Conservation (phyloP, 2,113 vertebrate genomes). For the Corvus cornix region DNA sequence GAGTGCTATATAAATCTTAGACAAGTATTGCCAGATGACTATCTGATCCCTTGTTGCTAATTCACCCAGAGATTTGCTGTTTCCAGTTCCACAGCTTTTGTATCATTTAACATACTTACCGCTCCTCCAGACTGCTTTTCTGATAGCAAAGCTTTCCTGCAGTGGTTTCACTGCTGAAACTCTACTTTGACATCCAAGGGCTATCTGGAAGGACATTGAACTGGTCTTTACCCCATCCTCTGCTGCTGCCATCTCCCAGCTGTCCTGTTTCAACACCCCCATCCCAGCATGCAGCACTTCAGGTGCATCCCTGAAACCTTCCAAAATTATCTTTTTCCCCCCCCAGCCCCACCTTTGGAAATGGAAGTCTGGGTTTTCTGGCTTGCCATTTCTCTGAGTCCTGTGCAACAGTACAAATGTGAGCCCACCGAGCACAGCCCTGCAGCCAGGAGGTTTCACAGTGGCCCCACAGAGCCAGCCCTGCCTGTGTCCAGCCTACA, state of each 20-base stretch:
- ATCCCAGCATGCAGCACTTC: accelerated
- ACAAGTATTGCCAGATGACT: not conserved
- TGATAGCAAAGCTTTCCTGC: not conserved
- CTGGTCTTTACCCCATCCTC: not conserved
- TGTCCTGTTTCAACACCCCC: not conserved
- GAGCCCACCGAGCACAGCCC: not conserved
- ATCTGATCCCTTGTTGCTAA: not conserved
- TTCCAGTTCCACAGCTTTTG: not conserved
- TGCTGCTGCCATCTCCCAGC: not conserved
- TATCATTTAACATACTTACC: not conserved
- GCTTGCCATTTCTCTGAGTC: accelerated
- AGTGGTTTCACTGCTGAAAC: not conserved
- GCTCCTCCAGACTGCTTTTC: not conserved
- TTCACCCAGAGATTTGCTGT: not conserved
- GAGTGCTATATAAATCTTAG: not conserved
- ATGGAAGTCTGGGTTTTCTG: not conserved
- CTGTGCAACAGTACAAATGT: no score
- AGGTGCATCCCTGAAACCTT: not conserved
- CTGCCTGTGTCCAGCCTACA: not conserved
- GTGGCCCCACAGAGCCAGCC: accelerated
- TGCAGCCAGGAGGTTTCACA: not conserved
- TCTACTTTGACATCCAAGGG: not conserved
- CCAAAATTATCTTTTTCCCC: not conserved
- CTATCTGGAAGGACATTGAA: not conserved
- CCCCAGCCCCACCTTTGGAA: accelerated